Base-by-base conservation (phyloP, 2,888 invertebrate species). In the Platerodrilus igneus region DNA sequence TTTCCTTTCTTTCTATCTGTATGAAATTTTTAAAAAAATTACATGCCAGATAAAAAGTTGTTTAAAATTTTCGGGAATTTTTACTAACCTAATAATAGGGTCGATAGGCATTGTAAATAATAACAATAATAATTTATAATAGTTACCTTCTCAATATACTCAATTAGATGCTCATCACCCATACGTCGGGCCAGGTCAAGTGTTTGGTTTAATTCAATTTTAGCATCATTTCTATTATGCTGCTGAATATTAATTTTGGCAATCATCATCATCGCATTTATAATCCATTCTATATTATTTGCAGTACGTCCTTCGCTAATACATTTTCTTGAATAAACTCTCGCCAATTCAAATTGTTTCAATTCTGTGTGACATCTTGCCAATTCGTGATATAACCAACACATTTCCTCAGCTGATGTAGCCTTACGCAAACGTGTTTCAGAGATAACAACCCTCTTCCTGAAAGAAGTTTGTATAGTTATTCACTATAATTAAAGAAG, bases 361-460 rank as follows among this genome's bases (percentile, higher is more conserved):
- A 63, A 50, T 38, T 71, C 67, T 3, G 65, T 55, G 37, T 67
- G 58, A 39, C 64, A 64, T 40, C 68, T 62, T 4, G 66, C 60
- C 7, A 74, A 54, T 47, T 74, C 74, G 46, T 73, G 70, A 45
- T 67, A 72, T 15, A 74, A 44, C 72, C 72, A 69, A 8, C 68
- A 59, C 3, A 71, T 53, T 55, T 74, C 74, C n/a, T 68, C 53
- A 0, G 66, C 55, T 19, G 46, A 48, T 15, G 51, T 50, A 2
- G 65, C 62, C 16, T 52, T 51, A 23, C 51, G 48, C 4, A 68
- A 38, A 2, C 67, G 56, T 17, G 56, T 50, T 37, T 63, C 60
- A 35, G 58, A 61, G 7, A 57, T 38, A 4, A 26, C 11, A 26
- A 66, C 57, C 42, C 57, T 50, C 40, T 64, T 64, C 28, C 60